Evolutionary conservation across 2,888 invertebrate genomes (phyloP).

Genomic region (Drosophila peninsularis): DNA sequence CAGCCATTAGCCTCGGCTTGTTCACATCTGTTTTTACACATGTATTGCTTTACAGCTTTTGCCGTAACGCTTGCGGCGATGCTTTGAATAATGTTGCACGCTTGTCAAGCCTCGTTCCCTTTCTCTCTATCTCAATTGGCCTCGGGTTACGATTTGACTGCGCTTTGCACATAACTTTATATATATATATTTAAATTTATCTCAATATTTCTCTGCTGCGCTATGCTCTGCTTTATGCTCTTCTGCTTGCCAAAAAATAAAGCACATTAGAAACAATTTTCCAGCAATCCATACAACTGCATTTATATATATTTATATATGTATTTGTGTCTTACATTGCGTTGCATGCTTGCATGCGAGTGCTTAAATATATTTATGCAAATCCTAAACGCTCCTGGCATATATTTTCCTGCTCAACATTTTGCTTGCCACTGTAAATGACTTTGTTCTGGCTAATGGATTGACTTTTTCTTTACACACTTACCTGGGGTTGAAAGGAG

Average conservation of each 20-base stretch:
- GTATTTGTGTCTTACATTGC: slow-evolving; percentile 5
- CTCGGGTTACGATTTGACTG: slow-evolving; percentile 12
- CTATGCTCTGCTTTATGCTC: too few species aligned
- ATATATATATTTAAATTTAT: slow-evolving; percentile 38
- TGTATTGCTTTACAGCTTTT: slow-evolving; percentile 64
- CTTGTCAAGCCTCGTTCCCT: slow-evolving; percentile 4
- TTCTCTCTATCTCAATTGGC: slow-evolving; percentile 23
- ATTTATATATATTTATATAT: slow-evolving; percentile 12
- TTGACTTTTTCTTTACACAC: slow-evolving; percentile 45
- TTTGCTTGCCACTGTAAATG: slow-evolving; percentile 41
- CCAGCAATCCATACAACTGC: slow-evolving; percentile 14
- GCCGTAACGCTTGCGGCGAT: slow-evolving; percentile 50
- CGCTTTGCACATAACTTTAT: slow-evolving; percentile 30
- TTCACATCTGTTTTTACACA: slow-evolving; percentile 73
- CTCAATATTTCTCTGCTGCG: slow-evolving; percentile 24
- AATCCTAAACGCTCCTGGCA: slow-evolving; percentile 49
- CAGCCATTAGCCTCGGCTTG: slow-evolving; percentile 65
- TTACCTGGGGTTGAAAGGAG: background rate
- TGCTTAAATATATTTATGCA: slow-evolving; percentile 55
- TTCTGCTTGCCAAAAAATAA: slow-evolving; percentile 28
- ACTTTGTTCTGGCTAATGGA: slow-evolving; percentile 61
- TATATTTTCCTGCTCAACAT: slow-evolving; percentile 34
- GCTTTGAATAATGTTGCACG: slow-evolving; percentile 68
- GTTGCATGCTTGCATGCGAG: slow-evolving; percentile 14
- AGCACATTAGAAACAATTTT: slow-evolving; percentile 32